phyloP scores from a whole-genome alignment of 1,140 invertebrate genomes.

The Riptortus pedestris region DNA sequence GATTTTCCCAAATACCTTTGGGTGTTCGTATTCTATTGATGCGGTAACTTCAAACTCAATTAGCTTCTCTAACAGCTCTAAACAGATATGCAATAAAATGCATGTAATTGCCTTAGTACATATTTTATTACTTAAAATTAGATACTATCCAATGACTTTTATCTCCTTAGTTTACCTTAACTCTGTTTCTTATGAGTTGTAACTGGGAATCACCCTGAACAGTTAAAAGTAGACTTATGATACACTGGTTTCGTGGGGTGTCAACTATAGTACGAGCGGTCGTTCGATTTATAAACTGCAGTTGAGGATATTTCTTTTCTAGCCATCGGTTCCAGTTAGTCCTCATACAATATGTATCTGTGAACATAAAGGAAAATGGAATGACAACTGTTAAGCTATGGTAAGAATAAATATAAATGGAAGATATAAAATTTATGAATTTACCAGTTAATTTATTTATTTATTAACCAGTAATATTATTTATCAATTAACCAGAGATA shows the following conservation, averaged over 20 bases:
- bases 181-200: neutral
- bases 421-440: neutral
- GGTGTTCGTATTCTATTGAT: too few species aligned
- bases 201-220: constrained; percentile 42
- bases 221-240: constrained; percentile 52
- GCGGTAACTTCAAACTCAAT: too few species aligned
- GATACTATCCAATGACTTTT: too few species aligned
- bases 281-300: constrained; percentile 51
- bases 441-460: neutral
- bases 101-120: too few species aligned
- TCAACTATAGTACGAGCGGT: constrained; percentile 54
- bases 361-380: neutral
- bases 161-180: neutral
- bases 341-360: constrained; percentile 13
- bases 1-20: too few species aligned
- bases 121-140: too few species aligned
- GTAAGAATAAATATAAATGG: neutral
- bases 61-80: too few species aligned
- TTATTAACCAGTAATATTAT: neutral
- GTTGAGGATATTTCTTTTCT: constrained; percentile 44
- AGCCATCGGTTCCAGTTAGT: constrained; percentile 39
- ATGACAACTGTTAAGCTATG: too few species aligned
- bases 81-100: too few species aligned
- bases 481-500: too few species aligned
- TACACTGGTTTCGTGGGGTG: constrained; percentile 55